Evolutionary conservation across 2,797 vertebrate species (phyloP).

Genomic region (Enteromius treurensis): DNA sequence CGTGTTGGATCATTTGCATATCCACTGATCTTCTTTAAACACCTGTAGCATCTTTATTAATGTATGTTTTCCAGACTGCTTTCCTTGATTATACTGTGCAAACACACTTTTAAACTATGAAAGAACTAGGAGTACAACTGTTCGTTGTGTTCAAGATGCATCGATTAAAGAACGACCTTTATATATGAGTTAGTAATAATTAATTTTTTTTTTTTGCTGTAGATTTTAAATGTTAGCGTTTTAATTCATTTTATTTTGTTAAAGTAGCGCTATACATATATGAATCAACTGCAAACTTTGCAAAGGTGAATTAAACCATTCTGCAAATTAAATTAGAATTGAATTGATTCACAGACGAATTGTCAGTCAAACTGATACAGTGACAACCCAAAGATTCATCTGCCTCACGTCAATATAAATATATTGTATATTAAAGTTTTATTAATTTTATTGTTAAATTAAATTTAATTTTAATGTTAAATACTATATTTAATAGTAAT

Average conservation of each 20-base stretch:
- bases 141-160: background rate
- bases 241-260: background rate
- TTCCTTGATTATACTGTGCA: background rate
- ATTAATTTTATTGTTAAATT: background rate
- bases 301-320: background rate
- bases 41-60: slow-evolving; percentile 12
- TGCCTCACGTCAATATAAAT: background rate
- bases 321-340: background rate
- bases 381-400: background rate
- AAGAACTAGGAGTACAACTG: background rate
- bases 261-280: background rate
- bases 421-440: background rate
- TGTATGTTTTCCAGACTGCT: slow-evolving; percentile 3
- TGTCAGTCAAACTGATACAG: background rate
- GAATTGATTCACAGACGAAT: background rate
- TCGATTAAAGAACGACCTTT: background rate
- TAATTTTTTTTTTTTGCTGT: background rate
- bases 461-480: background rate
- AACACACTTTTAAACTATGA: background rate
- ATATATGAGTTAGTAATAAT: background rate
- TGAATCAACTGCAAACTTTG: background rate
- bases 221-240: background rate
- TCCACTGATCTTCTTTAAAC: background rate
- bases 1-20: slow-evolving; percentile 11
- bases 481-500: background rate